Conservation (phyloP, 2,113 vertebrate genomes). For the Mellivora capensis region DNA sequence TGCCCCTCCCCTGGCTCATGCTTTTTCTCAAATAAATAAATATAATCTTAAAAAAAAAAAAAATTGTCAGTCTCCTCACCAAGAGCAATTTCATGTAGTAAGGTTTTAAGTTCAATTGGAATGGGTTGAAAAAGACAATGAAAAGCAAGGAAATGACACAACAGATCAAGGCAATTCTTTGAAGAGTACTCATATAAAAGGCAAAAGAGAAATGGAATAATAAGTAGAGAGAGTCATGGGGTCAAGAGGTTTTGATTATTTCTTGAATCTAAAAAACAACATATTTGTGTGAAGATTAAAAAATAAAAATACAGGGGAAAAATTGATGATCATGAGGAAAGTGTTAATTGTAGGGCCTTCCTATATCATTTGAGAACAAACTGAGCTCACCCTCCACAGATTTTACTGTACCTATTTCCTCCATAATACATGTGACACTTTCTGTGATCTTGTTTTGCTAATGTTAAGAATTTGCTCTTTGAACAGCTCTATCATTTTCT, state of each 20-base stretch:
- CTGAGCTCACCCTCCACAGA: neutral
- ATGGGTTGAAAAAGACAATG: neutral
- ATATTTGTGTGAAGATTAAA: neutral
- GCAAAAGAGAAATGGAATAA: neutral
- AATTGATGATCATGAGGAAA: neutral
- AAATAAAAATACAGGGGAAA: neutral
- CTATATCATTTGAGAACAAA: neutral
- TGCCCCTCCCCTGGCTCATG: neutral
- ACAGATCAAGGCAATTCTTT: neutral
- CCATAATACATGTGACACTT: neutral
- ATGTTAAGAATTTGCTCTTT: conserved; percentile 8
- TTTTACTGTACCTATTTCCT: neutral
- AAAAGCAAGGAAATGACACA: conserved; percentile 4
- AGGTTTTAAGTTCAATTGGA: neutral
- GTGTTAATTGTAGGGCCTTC: neutral
- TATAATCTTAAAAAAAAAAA: neutral
- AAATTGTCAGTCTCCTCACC: neutral
- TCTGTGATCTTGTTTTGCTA: neutral
- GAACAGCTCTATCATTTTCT: neutral
- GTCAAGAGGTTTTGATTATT: neutral
- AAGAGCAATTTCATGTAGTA: neutral
- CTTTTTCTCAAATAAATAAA: neutral
- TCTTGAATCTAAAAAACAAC: conserved; percentile 19
- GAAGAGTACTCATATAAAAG: neutral
- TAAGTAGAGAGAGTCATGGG: neutral